Conservation (phyloP, 2,797 vertebrate genomes). For the Gallinago stenura region DNA sequence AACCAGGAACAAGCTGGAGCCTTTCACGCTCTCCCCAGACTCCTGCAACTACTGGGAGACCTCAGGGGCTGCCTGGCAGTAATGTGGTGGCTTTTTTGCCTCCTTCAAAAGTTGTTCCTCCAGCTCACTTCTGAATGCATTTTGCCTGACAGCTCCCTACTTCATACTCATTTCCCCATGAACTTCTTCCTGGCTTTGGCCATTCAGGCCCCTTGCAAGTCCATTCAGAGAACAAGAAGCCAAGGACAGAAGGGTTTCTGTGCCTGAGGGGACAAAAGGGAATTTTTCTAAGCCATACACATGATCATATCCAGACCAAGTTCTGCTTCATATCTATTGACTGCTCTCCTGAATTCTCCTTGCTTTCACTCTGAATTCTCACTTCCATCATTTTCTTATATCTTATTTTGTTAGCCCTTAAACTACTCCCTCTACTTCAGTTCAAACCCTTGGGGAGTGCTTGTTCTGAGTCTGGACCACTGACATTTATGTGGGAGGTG, state of each 20-base stretch:
- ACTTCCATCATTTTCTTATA: not conserved
- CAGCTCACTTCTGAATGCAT: not conserved
- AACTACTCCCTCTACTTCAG: not conserved
- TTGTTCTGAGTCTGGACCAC: not conserved
- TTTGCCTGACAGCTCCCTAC: not conserved
- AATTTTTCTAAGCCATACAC: not conserved
- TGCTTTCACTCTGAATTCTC: not conserved
- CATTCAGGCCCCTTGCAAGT: not conserved
- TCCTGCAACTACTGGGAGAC: not conserved
- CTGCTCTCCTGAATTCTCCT: not conserved
- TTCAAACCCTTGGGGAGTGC: not conserved
- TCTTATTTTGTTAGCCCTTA: not conserved
- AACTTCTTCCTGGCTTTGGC: not conserved
- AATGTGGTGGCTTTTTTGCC: not conserved
- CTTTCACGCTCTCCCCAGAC: not conserved
- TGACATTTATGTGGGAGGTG: constrained; percentile 12
- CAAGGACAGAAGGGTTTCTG: not conserved
- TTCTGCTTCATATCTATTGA: not conserved
- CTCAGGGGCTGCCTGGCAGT: not conserved
- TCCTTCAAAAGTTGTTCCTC: not conserved
- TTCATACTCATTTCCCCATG: not conserved
- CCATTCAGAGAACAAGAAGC: not conserved
- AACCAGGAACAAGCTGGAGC: not conserved
- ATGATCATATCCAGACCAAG: not conserved
- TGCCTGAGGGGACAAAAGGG: not conserved